phyloP scores from a whole-genome alignment of 2,113 vertebrate species.

The Hippocampus zosterae region DNA sequence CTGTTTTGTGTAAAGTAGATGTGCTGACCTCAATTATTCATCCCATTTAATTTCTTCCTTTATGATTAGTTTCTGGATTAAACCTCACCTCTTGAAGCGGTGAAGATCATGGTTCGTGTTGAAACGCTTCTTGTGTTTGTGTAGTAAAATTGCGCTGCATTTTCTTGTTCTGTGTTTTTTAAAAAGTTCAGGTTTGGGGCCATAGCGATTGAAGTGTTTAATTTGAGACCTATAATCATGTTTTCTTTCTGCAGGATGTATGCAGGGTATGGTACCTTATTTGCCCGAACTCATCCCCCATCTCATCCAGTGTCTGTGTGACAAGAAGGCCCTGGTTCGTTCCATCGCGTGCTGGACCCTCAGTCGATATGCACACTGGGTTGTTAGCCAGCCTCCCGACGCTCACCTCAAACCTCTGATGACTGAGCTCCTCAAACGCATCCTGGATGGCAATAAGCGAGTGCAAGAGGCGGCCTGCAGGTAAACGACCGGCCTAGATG shows the following conservation, averaged over 20 bases:
- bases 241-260: slow-evolving; percentile 75
- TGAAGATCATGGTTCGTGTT: background rate
- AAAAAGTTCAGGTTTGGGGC: background rate
- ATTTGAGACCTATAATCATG: background rate
- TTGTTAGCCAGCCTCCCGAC: slow-evolving; percentile 90
- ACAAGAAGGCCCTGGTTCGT: slow-evolving; percentile 89
- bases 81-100: background rate
- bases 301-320: slow-evolving; percentile 87
- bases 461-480: slow-evolving; percentile 96
- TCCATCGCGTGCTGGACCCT: slow-evolving; percentile 96
- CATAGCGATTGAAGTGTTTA: background rate
- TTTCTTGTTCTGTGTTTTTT: background rate
- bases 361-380: slow-evolving; percentile 95
- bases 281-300: slow-evolving; percentile 91
- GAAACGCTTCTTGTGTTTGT: background rate
- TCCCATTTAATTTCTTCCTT: too few relatives aligned
- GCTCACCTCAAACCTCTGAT: slow-evolving; percentile 91
- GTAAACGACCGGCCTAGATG: slow-evolving; percentile 42
- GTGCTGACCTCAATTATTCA: too few relatives aligned
- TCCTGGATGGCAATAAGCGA: slow-evolving; percentile 91
- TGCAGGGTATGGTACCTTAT: slow-evolving; percentile 97
- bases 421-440: slow-evolving; percentile 90
- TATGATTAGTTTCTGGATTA: too few relatives aligned
- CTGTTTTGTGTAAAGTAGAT: too few relatives aligned
- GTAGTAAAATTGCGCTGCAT: background rate